A percentile compares a stretch with the other conserved stretches of the same genome.
phyloP scores from a whole-genome alignment of 2,797 vertebrate species.

The Sebastes kiyomatsui region DNA sequence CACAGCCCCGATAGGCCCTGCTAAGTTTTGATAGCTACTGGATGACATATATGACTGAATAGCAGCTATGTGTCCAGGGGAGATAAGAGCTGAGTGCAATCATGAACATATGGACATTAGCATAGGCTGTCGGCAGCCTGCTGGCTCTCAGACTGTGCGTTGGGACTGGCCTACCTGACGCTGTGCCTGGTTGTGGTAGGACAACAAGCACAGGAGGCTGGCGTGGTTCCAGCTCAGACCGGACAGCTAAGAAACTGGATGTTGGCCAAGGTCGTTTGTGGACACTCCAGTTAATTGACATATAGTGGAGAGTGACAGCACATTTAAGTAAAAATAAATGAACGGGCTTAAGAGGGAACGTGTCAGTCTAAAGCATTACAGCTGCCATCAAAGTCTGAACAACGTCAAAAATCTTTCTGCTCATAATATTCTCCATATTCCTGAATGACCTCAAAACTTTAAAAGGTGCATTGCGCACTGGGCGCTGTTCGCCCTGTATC shows the following conservation, averaged over 20 bases:
- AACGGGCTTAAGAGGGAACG: neutral
- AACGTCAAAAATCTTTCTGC: neutral
- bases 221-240: conserved; percentile 41
- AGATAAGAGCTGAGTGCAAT: conserved; percentile 33
- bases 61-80: conserved; percentile 48
- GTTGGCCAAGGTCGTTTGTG: conserved; percentile 71
- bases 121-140: conserved; percentile 65
- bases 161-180: conserved; percentile 59
- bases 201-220: conserved; percentile 52
- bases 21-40: conserved; percentile 46
- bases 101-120: conserved; percentile 76
- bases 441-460: neutral
- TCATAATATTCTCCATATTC: neutral
- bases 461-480: neutral
- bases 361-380: neutral
- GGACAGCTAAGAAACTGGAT: conserved; percentile 60
- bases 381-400: conserved; percentile 3
- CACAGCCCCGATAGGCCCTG: conserved; percentile 12
- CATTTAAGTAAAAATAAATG: conserved; percentile 38
- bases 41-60: conserved; percentile 54
- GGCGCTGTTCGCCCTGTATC: neutral
- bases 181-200: conserved; percentile 42
- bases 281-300: conserved; percentile 65
- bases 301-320: conserved; percentile 45
- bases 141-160: conserved; percentile 52